Conservation (phyloP, 2,113 vertebrate genomes). For the Mesoclemmys tuberculata region DNA sequence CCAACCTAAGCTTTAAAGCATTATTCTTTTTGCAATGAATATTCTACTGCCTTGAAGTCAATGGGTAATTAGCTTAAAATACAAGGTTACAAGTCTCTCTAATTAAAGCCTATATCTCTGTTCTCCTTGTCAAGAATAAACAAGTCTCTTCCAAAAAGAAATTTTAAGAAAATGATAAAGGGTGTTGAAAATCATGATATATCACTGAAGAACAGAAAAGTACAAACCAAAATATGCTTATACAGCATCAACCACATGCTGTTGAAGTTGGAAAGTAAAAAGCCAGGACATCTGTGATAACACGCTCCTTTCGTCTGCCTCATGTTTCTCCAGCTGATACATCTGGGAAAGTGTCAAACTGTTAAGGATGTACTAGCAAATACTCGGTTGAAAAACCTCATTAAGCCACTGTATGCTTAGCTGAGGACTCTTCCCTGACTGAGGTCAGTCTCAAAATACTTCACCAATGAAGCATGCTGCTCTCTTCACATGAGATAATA, state of each 20-base stretch:
- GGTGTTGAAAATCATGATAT: background rate
- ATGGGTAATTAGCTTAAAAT: background rate
- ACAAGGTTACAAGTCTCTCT: background rate
- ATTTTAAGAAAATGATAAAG: background rate
- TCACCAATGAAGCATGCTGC: background rate
- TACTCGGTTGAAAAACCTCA: background rate
- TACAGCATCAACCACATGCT: fast-evolving
- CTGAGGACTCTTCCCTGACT: background rate
- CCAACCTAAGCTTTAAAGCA: background rate
- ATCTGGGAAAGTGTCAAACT: slow-evolving; percentile 5
- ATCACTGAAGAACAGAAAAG: background rate
- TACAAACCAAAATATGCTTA: background rate
- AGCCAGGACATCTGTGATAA: background rate
- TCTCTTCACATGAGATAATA: background rate
- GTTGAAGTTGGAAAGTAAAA: background rate
- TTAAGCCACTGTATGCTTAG: background rate
- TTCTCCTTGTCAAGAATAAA: background rate
- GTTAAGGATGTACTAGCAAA: background rate
- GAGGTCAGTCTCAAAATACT: background rate
- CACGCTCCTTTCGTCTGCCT: slow-evolving; percentile 4
- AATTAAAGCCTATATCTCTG: background rate
- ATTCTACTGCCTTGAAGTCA: slow-evolving; percentile 10
- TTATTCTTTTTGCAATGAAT: background rate
- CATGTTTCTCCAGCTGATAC: slow-evolving; percentile 29
- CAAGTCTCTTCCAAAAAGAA: background rate